phyloP scores from a whole-genome alignment of 2,888 invertebrate genomes.

The Agapetus fuscipes region DNA sequence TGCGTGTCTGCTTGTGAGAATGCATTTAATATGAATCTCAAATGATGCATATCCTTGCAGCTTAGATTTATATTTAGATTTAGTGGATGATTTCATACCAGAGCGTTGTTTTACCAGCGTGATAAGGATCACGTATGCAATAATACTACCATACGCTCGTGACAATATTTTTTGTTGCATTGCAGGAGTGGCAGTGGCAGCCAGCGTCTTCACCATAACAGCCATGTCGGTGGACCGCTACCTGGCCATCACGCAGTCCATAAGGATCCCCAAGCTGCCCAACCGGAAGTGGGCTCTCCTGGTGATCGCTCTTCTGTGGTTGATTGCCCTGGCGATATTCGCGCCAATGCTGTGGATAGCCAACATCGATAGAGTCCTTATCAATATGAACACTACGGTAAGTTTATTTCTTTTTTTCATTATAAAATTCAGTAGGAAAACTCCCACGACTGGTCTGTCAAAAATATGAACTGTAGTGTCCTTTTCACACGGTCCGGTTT shows the following conservation, averaged over 20 bases:
- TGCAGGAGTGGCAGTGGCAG: constrained; percentile 65
- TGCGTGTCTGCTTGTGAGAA: no score
- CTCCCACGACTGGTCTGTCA: no score
- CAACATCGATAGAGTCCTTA: constrained; percentile 24
- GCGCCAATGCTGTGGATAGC: constrained; percentile 52
- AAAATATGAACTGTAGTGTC: no score
- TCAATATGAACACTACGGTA: neutral
- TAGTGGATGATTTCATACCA: no score
- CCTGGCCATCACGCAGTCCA: constrained; percentile 64
- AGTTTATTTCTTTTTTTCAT: neutral
- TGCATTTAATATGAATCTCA: no score
- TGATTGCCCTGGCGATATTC: constrained; percentile 55
- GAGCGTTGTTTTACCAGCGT: no score
- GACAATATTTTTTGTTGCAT: constrained; percentile 22
- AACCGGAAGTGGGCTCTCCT: constrained; percentile 55
- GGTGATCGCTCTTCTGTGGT: constrained; percentile 56
- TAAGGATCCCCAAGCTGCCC: constrained; percentile 60
- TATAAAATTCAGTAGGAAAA: no score
- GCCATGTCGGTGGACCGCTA: constrained; percentile 71
- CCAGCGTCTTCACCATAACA: constrained; percentile 70
- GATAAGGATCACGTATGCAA: no score
- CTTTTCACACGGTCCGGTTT: no score
- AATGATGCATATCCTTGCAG: no score
- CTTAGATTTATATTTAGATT: no score
- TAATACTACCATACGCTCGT: no score